Evolutionary conservation across 2,113 vertebrate genomes (phyloP), one percentile per base, ranked within the genome.

Genomic region (Cephalopholis sonnerati): DNA sequence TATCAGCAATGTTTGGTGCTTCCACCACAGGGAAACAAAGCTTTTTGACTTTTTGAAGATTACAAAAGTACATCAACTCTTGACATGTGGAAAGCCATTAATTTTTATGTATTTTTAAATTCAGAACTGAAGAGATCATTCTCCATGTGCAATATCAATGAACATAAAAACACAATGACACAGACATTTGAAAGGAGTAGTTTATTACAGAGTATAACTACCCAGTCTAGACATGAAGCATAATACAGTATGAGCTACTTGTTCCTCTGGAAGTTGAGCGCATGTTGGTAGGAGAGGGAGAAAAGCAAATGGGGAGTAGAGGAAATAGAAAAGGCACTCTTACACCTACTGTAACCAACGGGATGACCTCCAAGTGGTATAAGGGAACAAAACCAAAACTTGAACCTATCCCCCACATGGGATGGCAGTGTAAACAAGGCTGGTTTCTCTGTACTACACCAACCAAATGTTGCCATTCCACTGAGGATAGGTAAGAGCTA

Each of bases 371-470:
- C 2, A 50, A 83, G 84, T 74, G 55, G 84, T 77, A 32, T n/a
- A 83, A 69, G 57, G 77, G 74, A 86, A 86, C 73, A 77, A 84
- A 75, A 74, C 62, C 22, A 36, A 79, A 88, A 79, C 58, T 62
- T n/a, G 17, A 85, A 55, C 46, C 77, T 55, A 85, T 68, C 85
- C 67, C 24, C 25, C 55, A 76, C 27, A 70, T 20, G 71, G 58
- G 87, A 91, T 4, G 92, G 95, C 93, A 90, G 82, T 95, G 97
- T 98, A 98, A 99, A 98, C 97, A 94, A 86, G 96, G 96, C 96
- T 96, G 96, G 97, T 96, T 98, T 98, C 97, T 99, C 97, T 98
- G 97, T 98, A 98, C 96, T 94, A 98, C 97, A 97, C 97, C 96
- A 96, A 92, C 97, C 96, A 96, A 95, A 92, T 91, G 93, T 93